phyloP scores from a whole-genome alignment of 2,888 invertebrate genomes.

The Oscheius sp. region DNA sequence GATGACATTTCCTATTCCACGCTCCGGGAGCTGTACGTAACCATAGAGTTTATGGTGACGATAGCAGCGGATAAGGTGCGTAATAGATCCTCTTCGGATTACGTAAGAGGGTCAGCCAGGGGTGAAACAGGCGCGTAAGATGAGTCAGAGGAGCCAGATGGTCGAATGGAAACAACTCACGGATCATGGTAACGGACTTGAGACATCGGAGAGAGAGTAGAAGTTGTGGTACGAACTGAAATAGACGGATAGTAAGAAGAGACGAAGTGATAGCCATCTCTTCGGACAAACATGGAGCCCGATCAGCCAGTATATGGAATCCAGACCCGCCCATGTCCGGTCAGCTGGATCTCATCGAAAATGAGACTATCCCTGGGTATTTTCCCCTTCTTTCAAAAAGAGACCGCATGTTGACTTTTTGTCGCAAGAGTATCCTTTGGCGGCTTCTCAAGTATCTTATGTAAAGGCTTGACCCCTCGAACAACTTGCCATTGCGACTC shows the following conservation, averaged over 20 bases:
- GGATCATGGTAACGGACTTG: slow-evolving; percentile 48
- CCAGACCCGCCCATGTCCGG: slow-evolving; percentile 19
- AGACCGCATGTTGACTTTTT: slow-evolving; percentile 10
- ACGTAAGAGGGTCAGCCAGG: slow-evolving; percentile 20
- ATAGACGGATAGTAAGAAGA: slow-evolving; percentile 11
- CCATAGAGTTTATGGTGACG: not conserved
- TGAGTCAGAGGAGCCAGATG: slow-evolving; percentile 4
- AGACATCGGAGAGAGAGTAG: slow-evolving; percentile 54
- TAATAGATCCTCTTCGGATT: slow-evolving; percentile 13
- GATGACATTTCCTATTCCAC: slow-evolving; percentile 31
- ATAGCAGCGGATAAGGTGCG: slow-evolving; percentile 7
- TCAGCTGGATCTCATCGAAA: slow-evolving; percentile 21
- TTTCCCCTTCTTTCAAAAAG: not conserved
- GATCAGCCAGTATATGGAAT: slow-evolving; percentile 6
- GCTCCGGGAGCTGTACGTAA: slow-evolving; percentile 3
- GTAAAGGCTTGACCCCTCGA: slow-evolving; percentile 5
- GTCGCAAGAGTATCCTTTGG: slow-evolving; percentile 13
- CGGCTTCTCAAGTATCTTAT: slow-evolving; percentile 23
- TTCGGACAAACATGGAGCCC: not conserved
- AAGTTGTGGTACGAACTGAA: slow-evolving; percentile 56
- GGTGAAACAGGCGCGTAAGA: slow-evolving; percentile 19
- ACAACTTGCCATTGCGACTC: too few species aligned
- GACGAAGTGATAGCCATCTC: not conserved
- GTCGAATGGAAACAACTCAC: slow-evolving; percentile 40
- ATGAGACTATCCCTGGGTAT: not conserved